Percentiles rank a stretch among this genome's conserved stretches.
Evolutionary conservation across 2,797 vertebrate species (phyloP).

Genomic region (Salmo trutta): DNA sequence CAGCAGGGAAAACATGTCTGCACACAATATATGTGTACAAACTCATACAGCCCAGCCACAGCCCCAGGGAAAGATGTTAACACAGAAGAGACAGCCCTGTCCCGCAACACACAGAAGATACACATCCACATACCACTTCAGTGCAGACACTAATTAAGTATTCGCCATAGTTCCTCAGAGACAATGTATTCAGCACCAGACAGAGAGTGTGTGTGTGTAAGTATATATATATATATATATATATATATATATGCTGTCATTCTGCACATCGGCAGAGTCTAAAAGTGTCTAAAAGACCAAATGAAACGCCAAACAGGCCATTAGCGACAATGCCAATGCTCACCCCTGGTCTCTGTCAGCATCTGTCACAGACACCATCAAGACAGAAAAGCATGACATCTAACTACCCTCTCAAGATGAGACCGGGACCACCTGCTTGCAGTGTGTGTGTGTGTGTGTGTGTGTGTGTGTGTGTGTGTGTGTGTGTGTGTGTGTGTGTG

Average conservation of each 20-base stretch:
- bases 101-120: slow-evolving; percentile 1
- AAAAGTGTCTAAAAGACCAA: slow-evolving; percentile 23
- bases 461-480: slow-evolving; percentile 2
- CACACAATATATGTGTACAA: not conserved
- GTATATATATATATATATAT: too few species aligned
- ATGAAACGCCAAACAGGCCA: slow-evolving; percentile 16
- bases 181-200: not conserved
- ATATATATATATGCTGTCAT: not conserved
- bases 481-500: slow-evolving; percentile 5
- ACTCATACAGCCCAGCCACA: not conserved
- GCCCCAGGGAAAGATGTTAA: not conserved
- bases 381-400: slow-evolving; percentile 5
- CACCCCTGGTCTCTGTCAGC: slow-evolving; percentile 41
- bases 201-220: not conserved
- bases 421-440: not conserved
- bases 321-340: slow-evolving; percentile 34
- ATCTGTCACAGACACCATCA: slow-evolving; percentile 16
- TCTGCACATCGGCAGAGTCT: slow-evolving; percentile 15
- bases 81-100: not conserved
- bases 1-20: not conserved
- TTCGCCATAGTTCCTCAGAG: not conserved
- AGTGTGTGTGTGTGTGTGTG: slow-evolving; percentile 1
- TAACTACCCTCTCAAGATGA: not conserved
- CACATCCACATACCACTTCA: not conserved
- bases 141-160: not conserved